Evolutionary conservation across 1,140 invertebrate species (phyloP), one percentile per base, ranked within the genome.

Genomic region (Lepidurus packardi): DNA sequence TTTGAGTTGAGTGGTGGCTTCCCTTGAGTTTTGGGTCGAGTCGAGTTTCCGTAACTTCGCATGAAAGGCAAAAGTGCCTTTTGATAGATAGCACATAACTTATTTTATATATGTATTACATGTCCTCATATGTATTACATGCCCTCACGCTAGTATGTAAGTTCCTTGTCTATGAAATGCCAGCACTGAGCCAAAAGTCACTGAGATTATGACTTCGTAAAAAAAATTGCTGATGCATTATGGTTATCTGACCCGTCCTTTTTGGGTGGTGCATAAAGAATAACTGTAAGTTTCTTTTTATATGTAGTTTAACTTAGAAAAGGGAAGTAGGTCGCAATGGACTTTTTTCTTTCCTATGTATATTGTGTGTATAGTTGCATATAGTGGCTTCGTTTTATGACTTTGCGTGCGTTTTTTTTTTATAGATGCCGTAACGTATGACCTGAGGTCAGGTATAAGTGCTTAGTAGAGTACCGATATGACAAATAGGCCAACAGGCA

Each of bases 171-270:
- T 65, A 65, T 4, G 16, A 65, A 65, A 65, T n/a, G 13, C 53
- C 47, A 13, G 47, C 25, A 34, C 25, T 34, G 25, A 34, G 25
- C 25, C 34, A 34, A 34, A 34, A 34, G 34, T 16, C 53, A 65
- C 53, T 65, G 53, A 65, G 53, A 65, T 65, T 65, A 65, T 65
- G 53, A 65, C 53, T 65, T 16, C 53, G 13, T 65, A 65, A 65
- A 65, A 34, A 25, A 65, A 65, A 65, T 65, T 65, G 53, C 53
- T 65, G 53, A 8, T 65, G 53, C 53, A 16, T 65, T 65, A 65
- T n/a, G 53, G 53, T 65, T n/a, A 65, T 65, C 53, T 65, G 21
- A 16, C 53, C 9, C n/a, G 53, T 5, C 8, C 9, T 65, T 21
- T 65, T 65, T 65, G 53, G 9, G 16, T 65, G 53, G 8, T 16